Evolutionary conservation across 2,797 vertebrate species (phyloP), one percentile per base, ranked within the genome.

Genomic region (Naso thynnoides): DNA sequence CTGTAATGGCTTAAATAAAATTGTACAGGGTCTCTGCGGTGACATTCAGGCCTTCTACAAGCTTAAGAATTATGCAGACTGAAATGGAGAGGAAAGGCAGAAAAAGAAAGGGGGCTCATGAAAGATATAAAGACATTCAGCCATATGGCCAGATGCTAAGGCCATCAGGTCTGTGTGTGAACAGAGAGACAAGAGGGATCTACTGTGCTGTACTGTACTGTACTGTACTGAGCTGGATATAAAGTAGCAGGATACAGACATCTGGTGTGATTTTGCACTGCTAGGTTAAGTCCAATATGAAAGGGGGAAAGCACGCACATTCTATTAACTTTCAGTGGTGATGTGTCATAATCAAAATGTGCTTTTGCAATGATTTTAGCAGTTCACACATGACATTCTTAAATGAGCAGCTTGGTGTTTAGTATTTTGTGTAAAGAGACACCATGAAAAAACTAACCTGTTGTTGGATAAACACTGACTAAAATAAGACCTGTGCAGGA

Each of bases 1-100:
- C 76, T 82, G 76, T 90, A 88, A 90, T 86, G 85, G 85, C 86
- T 91, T 89, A 87, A 88, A 91, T 90, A 88, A 91, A 91, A 92
- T 66, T 79, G 82, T 79, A 78, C 64, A 11, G 79, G 71, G 67
- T 80, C 86, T 88, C 54, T 19, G 81, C 79, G 69, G 75, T 66
- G 71, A 90, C 74, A 81, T 85, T 81, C 77, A 72, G 83, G 50
- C 59, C 66, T 82, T 88, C 87, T 76, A 84, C 83, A 57, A 81
- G 75, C 36, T 70, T 62, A 55, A 76, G 76, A 85, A 78, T 83
- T 54, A 83, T 66, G 53, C 76, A 73, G 79, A 58, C 27, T 70
- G 48, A 27, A 45, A 52, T 65, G 33, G 56, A 71, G 41, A 76
- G 73, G 60, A 72, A 83, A 73, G 70, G n/a, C n/a, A 24, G 59